Evolutionary conservation across 2,797 vertebrate species (phyloP), one percentile per base, ranked within the genome.

Genomic region (Coilia nasus): DNA sequence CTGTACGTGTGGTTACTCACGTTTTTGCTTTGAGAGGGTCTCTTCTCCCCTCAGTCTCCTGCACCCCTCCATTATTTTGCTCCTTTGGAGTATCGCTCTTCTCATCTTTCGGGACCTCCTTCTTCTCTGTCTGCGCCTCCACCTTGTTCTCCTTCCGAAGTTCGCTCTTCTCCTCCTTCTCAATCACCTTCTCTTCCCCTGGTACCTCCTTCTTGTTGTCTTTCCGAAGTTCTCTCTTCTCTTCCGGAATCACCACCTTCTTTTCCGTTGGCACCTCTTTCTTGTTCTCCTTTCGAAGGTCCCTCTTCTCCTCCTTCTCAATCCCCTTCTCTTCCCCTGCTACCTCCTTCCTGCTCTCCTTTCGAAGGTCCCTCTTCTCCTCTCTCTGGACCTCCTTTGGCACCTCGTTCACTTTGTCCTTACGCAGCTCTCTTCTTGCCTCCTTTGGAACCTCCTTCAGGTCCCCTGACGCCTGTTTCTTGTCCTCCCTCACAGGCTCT

Each of bases 301-400:
- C 64, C 5, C 15, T 35, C 15, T 31, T 19, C 41, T 67, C 25
- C 28, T 75, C 67, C 67, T 83, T 56, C 46, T 0, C 12, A 15
- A 75, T 17, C 64, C 25, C 59, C 28, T n/a, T 57, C 5, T 67
- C 23, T 10, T 71, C 31, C 35, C 6, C 41, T 75, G 31, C 1
- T 31, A 71, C 67, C 5, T 75, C 67, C 31, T 54, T 67, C 64
- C 31, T 67, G 7, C 31, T 67, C 25, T 31, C 64, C 25, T 67
- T 62, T n/a, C 23, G 64, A 67, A 67, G n/a, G 2, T 19, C 31
- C 10, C 6, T 6, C 1, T 60, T 23, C 17, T 71, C 82, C 94
- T 95, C 31, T 21, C 21, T 78, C 41, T 35, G 17, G 2, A 44
- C 67, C 67, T 35, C 67, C 50, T 54, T 54, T 41, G 15, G 5